phyloP scores from a whole-genome alignment of 2,888 invertebrate genomes.

The Saturnia pavonia region DNA sequence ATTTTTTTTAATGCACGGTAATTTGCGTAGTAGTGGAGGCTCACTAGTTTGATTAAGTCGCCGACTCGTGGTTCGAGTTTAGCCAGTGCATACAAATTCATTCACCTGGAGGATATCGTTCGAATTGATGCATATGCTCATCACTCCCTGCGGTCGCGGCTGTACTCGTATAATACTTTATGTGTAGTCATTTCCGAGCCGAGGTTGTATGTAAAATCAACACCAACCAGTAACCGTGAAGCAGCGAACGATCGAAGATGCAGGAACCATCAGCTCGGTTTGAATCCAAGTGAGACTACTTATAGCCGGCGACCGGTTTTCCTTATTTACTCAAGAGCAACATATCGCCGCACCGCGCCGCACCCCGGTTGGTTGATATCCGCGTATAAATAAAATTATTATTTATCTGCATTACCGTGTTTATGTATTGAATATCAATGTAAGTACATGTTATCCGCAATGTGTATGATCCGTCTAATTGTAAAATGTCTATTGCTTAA shows the following conservation, averaged over 20 bases:
- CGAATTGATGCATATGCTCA: background rate
- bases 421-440: background rate
- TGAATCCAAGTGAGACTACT: slow-evolving; percentile 5
- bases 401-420: slow-evolving; percentile 5
- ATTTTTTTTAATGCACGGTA: background rate
- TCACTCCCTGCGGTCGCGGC: background rate
- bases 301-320: slow-evolving; percentile 9
- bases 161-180: background rate
- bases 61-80: no score
- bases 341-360: background rate
- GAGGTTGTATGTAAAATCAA: background rate
- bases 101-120: no score
- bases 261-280: slow-evolving; percentile 7
- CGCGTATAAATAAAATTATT: slow-evolving; percentile 6
- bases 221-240: background rate
- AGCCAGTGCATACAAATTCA: no score
- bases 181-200: background rate
- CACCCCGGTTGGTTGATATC: background rate
- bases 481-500: background rate
- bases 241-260: background rate
- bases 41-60: background rate
- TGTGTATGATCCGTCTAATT: background rate
- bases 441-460: background rate
- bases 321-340: slow-evolving; percentile 8
- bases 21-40: background rate